Percentiles rank a stretch among this genome's conserved stretches.
These are phyloP conservation scores for Drosophila kepulauana DNA, from an alignment of 1,140 invertebrate species.

Conservation along the genomic window DNA sequence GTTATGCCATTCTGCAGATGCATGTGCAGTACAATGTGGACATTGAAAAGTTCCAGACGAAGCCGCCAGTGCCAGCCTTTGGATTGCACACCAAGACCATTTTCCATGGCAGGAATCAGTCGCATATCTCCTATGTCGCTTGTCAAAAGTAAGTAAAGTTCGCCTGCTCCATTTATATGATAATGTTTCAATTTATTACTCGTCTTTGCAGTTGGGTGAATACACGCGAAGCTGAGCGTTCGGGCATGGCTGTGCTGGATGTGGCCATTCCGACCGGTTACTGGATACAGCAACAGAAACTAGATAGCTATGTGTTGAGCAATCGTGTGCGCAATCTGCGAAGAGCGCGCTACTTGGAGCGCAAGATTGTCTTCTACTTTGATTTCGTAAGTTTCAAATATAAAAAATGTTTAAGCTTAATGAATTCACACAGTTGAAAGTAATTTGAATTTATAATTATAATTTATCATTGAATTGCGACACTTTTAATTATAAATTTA, in stretches of 20 bases:
- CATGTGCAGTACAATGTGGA: slow-evolving; percentile 98
- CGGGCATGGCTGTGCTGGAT: slow-evolving; percentile 97
- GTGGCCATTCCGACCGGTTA: slow-evolving; percentile 97
- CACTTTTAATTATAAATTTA: no score
- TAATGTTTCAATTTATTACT: neutral
- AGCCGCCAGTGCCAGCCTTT: slow-evolving; percentile 92
- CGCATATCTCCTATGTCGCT: slow-evolving; percentile 93
- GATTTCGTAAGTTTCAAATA: slow-evolving; percentile 90
- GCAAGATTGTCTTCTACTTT: slow-evolving; percentile 97
- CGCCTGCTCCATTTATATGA: no score
- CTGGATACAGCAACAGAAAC: slow-evolving; percentile 95
- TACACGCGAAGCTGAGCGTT: slow-evolving; percentile 90
- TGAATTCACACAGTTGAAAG: no score
- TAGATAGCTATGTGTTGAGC: slow-evolving; percentile 93
- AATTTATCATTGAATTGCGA: no score
- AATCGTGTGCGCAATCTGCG: slow-evolving; percentile 91
- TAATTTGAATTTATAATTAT: no score
- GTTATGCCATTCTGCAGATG: slow-evolving; percentile 96
- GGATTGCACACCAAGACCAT: slow-evolving; percentile 89
- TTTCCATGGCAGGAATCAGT: slow-evolving; percentile 96
- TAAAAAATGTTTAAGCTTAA: no score
- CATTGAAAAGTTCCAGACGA: slow-evolving; percentile 92
- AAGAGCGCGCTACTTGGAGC: slow-evolving; percentile 91
- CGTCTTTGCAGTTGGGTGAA: slow-evolving; percentile 90
- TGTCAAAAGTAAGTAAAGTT: slow-evolving; percentile 90